Percentiles rank a stretch among this genome's conserved stretches.
Evolutionary conservation across 2,888 invertebrate genomes (phyloP).

Genomic region (Ectropis crepuscularia): DNA sequence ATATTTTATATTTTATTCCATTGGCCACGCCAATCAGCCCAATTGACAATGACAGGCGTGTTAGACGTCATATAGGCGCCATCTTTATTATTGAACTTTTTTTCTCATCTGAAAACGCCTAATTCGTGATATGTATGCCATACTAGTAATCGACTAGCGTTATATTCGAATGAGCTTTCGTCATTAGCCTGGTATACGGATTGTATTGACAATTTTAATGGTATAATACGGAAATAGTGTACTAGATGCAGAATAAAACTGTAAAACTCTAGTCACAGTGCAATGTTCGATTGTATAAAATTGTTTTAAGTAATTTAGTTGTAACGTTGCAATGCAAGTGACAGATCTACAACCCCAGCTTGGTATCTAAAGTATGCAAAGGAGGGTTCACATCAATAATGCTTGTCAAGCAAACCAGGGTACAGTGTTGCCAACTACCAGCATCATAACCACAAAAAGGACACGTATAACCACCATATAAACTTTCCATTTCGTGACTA

Average conservation of each 20-base stretch:
- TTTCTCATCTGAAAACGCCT: too few relatives aligned
- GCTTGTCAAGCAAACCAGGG: too few relatives aligned
- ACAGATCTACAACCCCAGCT: conserved; percentile 60
- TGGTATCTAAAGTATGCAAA: conserved; percentile 33
- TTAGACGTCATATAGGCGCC: too few relatives aligned
- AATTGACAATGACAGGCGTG: too few relatives aligned
- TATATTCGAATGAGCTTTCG: conserved; percentile 79
- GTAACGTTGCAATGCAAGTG: conserved; percentile 55
- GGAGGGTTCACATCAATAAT: too few relatives aligned
- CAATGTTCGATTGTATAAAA: conserved; percentile 38
- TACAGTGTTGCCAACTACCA: too few relatives aligned
- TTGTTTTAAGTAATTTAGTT: conserved; percentile 47
- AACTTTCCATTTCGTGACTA: too few relatives aligned
- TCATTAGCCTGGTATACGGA: conserved; percentile 79
- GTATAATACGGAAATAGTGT: conserved; percentile 60
- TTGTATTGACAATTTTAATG: conserved; percentile 56
- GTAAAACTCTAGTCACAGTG: conserved; percentile 62
- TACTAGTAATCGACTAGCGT: conserved; percentile 66
- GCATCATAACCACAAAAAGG: too few relatives aligned
- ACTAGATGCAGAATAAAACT: conserved; percentile 58
- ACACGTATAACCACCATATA: too few relatives aligned
- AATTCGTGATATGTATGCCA: conserved; percentile 57
- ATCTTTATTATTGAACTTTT: too few relatives aligned
- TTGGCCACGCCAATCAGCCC: too few relatives aligned
- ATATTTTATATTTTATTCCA: too few relatives aligned